Evolutionary conservation across 2,888 invertebrate species (phyloP).

Genomic region (Parnassius mnemosyne): DNA sequence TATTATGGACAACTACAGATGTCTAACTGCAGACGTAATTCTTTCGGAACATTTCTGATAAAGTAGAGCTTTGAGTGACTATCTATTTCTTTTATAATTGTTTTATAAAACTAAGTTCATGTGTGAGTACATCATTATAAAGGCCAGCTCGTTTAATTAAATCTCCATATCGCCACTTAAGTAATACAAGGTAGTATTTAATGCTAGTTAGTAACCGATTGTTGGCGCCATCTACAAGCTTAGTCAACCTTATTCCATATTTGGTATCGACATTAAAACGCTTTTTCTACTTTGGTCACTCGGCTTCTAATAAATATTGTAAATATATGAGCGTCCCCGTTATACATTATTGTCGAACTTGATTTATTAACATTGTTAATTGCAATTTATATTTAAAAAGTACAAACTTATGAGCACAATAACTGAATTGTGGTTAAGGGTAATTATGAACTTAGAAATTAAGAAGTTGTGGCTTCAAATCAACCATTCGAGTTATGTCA

Average conservation of each 20-base stretch:
- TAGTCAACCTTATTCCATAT: conserved; percentile 40
- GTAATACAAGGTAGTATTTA: conserved; percentile 40
- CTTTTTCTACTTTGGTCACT: conserved; percentile 34
- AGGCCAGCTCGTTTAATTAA: background rate
- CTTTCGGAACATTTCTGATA: background rate
- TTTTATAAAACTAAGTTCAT: background rate
- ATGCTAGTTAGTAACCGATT: conserved; percentile 48
- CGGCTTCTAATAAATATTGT: background rate
- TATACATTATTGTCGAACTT: too few relatives aligned
- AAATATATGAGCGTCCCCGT: too few relatives aligned
- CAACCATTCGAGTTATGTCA: too few relatives aligned
- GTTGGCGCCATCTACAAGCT: conserved; percentile 53
- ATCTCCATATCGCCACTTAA: conserved; percentile 19
- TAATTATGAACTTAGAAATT: too few relatives aligned
- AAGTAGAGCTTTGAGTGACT: background rate
- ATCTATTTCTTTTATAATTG: background rate
- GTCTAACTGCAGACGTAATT: conserved; percentile 9
- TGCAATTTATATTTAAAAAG: too few relatives aligned
- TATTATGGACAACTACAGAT: conserved; percentile 18
- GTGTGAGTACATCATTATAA: background rate
- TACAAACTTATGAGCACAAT: too few relatives aligned
- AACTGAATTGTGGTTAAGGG: too few relatives aligned
- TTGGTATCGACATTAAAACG: conserved; percentile 33
- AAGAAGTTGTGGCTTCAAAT: too few relatives aligned
- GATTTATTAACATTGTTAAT: too few relatives aligned